Base-by-base conservation (phyloP, 2,797 vertebrate species). In the Sebastes baramenuke region DNA sequence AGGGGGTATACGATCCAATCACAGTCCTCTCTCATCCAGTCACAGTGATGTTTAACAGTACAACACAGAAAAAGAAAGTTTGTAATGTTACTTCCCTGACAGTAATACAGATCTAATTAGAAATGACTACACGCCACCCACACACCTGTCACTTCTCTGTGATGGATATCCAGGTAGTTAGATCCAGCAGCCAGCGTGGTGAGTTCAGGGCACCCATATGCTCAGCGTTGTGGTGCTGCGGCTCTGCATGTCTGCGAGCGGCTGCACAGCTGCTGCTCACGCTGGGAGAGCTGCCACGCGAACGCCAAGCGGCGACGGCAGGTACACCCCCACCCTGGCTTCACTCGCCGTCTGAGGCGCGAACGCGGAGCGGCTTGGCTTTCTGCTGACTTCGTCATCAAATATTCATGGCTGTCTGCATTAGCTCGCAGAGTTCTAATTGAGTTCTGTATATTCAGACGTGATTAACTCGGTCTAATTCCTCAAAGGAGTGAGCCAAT, bases 401-500 rank as follows among this genome's bases (percentile, higher is more conserved):
- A 95, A 95, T 95, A 95, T 95, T 95, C 93, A 95, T 94, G 90
- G 90, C 88, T 90, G 91, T 94, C 94, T 95, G 92, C 94, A 91
- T 95, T 95, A 94, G 93, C 94, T 94, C 30, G 86, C 93, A 78
- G 90, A 92, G 87, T 90, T 91, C 94, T 95, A 95, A 96, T 95
- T 95, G 95, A 95, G 93, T 94, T 95, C 92, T 94, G 94, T 94
- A 95, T 94, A 94, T 94, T 94, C 94, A 95, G 94, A 94, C 93
- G 60, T 95, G 92, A 95, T 95, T 95, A 95, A 94, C 91, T 92
- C 89, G 85, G 88, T 93, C 90, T 93, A 94, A 95, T 95, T 95
- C 94, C 95, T 95, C 95, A 96, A 95, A 95, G 95, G 95, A 95
- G 93, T 85, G 90, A 91, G 93, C 93, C 94, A 94, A 94, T 95